Percentiles rank a stretch among this genome's conserved stretches.
Conservation (phyloP, 2,888 invertebrate species). For the Venusia cambrica region DNA sequence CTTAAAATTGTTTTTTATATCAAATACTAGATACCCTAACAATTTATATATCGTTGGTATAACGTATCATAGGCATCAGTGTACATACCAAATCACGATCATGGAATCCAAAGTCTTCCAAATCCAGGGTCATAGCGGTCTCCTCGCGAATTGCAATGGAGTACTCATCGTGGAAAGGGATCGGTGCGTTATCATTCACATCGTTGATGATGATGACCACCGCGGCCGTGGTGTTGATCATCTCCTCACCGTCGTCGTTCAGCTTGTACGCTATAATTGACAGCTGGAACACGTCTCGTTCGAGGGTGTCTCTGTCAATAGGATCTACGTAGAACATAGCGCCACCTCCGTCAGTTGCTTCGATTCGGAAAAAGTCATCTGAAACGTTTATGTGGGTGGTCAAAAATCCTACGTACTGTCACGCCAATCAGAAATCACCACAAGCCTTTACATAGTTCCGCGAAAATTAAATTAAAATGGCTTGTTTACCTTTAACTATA, state of each 20-base stretch:
- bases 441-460: no score
- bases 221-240: slow-evolving; percentile 47
- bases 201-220: slow-evolving; percentile 75
- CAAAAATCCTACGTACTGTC: no score
- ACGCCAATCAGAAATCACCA: no score
- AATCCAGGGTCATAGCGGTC: slow-evolving; percentile 67
- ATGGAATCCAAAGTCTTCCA: slow-evolving; percentile 74
- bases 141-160: slow-evolving; percentile 73
- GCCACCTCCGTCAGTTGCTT: slow-evolving; percentile 54
- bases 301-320: slow-evolving; percentile 70
- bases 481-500: no score
- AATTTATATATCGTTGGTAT: no score
- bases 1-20: no score
- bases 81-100: slow-evolving; percentile 78
- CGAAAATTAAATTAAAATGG: no score
- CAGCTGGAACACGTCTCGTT: slow-evolving; percentile 69
- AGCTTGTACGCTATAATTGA: slow-evolving; percentile 71
- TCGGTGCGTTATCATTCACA: slow-evolving; percentile 85
- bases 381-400: no score
- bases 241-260: slow-evolving; percentile 49
- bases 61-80: no score
- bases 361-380: slow-evolving; percentile 64
- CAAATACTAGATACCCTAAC: no score
- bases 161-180: slow-evolving; percentile 56
- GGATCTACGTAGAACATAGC: slow-evolving; percentile 53